Evolutionary conservation across 2,113 vertebrate species (phyloP), one percentile per base, ranked within the genome.

Genomic region (Anguilla rostrata): DNA sequence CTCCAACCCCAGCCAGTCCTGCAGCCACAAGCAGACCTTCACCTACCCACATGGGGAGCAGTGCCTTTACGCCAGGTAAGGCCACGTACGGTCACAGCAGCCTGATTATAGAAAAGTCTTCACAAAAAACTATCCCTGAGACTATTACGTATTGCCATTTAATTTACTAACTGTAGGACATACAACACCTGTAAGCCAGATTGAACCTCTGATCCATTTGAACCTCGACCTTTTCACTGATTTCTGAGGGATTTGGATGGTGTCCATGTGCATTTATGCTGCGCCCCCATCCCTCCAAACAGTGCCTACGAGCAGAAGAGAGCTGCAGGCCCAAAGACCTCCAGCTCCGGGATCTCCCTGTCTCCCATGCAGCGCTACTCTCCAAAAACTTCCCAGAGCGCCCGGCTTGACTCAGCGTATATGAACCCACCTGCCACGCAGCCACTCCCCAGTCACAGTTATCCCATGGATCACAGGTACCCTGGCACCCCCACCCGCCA

Each of bases 11-110:
- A 92, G 93, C 63, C 94, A 96, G 94, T 97, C 96, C 94, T 99
- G 98, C 92, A 96, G 95, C 94, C 97, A 96, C 16, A 96, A 97
- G 95, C 97, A 95, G 81, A 96, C 86, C 5, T 94, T 96, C 92
- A 96, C 92, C 92, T 97, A 96, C 92, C 96, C 88, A 88, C 95
- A 91, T 86, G 97, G 97, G 85, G 95, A 99, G 94, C 98, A 97
- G 97, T 99, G 98, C 97, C 97, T 99, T 97, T 99, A 98, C 18
- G 92, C 96, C 96, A 99, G 98, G 98, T 99, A 90, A 94, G 93
- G 43, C 43, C 43, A 46, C 43, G 9, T 46, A 46, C 4, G 43
- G 43, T 46, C 43, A 46, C 9, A 46, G 43, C 43, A 46, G 43
- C 43, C 43, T 9, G 9, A 46, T 46, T 46, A 5, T 46, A 71